Evolutionary conservation across 2,797 vertebrate species (phyloP).

Genomic region (Anguilla pacifica): DNA sequence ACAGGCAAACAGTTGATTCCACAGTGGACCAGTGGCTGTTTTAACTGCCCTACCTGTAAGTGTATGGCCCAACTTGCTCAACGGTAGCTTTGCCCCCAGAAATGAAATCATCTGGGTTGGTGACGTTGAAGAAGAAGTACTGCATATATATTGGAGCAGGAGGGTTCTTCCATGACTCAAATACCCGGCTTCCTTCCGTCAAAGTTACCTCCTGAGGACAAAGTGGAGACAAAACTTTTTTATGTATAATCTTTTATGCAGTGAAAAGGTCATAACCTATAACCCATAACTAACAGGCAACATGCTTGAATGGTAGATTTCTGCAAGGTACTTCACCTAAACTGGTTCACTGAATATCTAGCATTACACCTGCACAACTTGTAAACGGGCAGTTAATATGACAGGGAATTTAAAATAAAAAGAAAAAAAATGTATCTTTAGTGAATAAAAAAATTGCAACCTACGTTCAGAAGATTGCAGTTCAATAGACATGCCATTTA

Average conservation of each 20-base stretch:
- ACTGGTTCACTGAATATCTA: background rate
- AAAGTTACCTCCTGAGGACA: conserved; percentile 72
- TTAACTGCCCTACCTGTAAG: conserved; percentile 67
- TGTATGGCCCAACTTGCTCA: conserved; percentile 73
- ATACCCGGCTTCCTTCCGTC: conserved; percentile 74
- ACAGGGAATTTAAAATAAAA: background rate
- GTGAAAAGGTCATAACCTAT: background rate
- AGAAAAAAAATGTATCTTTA: too few relatives aligned
- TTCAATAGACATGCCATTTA: background rate
- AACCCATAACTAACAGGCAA: background rate
- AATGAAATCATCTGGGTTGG: conserved; percentile 63
- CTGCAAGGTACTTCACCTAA: background rate
- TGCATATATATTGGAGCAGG: conserved; percentile 78
- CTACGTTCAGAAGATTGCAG: too few relatives aligned
- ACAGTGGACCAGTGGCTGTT: background rate
- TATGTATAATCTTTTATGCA: background rate
- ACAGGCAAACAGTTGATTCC: background rate
- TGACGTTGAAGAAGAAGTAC: conserved; percentile 78
- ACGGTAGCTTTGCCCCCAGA: conserved; percentile 63
- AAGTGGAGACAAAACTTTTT: conserved; percentile 38
- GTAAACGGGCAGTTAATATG: background rate
- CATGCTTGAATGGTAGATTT: background rate
- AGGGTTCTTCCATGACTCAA: conserved; percentile 74
- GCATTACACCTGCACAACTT: background rate
- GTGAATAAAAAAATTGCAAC: too few relatives aligned